Evolutionary conservation across 2,113 vertebrate genomes (phyloP).

Genomic region (Phodopus roborovskii): DNA sequence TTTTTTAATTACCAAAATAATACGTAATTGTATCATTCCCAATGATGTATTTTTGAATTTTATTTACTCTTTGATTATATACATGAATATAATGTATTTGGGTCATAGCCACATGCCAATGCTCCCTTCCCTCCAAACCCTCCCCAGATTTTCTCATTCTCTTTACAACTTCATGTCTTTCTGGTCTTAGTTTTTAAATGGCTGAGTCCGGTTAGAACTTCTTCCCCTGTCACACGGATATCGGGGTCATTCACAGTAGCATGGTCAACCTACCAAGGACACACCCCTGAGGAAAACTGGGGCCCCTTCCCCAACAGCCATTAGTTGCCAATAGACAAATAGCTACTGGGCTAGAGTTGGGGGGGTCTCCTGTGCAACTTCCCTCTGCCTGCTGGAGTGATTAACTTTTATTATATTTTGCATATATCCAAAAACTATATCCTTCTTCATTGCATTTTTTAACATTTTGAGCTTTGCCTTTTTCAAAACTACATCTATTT

Average conservation of each 20-base stretch:
- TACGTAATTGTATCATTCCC: background rate
- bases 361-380: background rate
- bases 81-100: background rate
- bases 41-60: background rate
- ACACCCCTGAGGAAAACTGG: background rate
- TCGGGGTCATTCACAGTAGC: background rate
- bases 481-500: background rate
- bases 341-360: background rate
- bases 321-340: background rate
- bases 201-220: background rate
- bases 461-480: background rate
- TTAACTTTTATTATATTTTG: background rate
- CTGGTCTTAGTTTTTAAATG: background rate
- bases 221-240: background rate
- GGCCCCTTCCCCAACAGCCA: background rate
- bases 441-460: background rate
- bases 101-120: background rate
- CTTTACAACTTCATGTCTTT: background rate
- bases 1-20: slow-evolving; percentile 27
- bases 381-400: background rate
- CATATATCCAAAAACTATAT: background rate
- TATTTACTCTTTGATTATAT: background rate
- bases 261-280: background rate
- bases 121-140: background rate
- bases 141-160: background rate